Evolutionary conservation across 2,888 invertebrate species (phyloP).

Genomic region (Hanleya hanleyi): DNA sequence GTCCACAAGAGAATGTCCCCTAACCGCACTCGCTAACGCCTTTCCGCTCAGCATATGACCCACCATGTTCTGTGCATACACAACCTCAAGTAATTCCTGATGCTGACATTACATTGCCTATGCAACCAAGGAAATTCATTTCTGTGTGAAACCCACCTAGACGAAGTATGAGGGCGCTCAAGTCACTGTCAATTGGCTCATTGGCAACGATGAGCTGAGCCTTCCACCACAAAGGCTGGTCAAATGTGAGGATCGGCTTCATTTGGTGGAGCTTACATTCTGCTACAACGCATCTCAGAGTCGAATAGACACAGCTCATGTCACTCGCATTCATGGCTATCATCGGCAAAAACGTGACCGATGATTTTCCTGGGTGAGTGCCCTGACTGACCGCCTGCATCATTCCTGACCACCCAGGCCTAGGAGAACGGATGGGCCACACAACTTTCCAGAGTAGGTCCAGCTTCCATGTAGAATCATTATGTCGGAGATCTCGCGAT

Average conservation of each 20-base stretch:
- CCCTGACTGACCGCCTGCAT: constrained; percentile 19
- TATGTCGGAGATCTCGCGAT: background rate
- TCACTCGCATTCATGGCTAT: constrained; percentile 35
- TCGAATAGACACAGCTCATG: constrained; percentile 32
- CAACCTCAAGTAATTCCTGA: background rate
- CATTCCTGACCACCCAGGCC: constrained; percentile 14
- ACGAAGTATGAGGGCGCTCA: constrained; percentile 5
- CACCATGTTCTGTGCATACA: constrained; percentile 12
- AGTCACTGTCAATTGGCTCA: constrained; percentile 3
- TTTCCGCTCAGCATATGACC: constrained; percentile 39
- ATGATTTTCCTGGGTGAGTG: constrained; percentile 23
- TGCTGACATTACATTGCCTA: constrained; percentile 12
- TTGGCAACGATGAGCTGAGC: constrained; percentile 12
- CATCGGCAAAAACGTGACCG: constrained; percentile 36
- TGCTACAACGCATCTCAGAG: constrained; percentile 22
- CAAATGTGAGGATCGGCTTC: constrained; percentile 35
- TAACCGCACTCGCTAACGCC: constrained; percentile 27
- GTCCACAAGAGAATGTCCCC: constrained; percentile 35
- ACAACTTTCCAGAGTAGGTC: constrained; percentile 22
- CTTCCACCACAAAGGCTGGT: constrained; percentile 41
- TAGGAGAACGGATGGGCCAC: background rate
- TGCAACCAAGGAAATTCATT: constrained; percentile 39
- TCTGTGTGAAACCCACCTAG: constrained; percentile 19
- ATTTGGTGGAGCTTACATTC: constrained; percentile 20
- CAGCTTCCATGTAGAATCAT: background rate